A percentile compares a stretch with the other conserved stretches of the same genome.
phyloP scores from a whole-genome alignment of 2,113 vertebrate species.

The Podocnemis expansa region DNA sequence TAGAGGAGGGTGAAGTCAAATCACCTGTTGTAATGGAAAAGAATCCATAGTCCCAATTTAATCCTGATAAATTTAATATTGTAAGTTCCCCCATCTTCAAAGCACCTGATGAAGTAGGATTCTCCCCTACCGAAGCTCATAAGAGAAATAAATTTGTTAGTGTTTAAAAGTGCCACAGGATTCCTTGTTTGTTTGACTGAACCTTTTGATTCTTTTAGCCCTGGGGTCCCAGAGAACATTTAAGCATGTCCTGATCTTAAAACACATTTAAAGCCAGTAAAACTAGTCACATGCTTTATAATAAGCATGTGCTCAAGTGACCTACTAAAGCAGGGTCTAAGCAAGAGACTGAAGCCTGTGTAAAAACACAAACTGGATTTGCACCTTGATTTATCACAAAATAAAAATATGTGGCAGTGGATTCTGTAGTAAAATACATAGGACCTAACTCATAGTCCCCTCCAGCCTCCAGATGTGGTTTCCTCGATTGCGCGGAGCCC shows the following conservation, averaged over 20 bases:
- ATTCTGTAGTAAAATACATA: not conserved
- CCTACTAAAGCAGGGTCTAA: not conserved
- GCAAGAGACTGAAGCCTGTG: not conserved
- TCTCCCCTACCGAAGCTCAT: too few relatives aligned
- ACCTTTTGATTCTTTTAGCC: not conserved
- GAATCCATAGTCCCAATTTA: too few relatives aligned
- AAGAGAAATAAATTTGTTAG: too few relatives aligned
- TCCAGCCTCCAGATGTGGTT: not conserved
- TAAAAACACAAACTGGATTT: not conserved
- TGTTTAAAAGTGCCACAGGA: too few relatives aligned
- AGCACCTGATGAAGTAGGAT: too few relatives aligned
- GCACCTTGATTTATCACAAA: not conserved
- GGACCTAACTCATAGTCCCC: not conserved
- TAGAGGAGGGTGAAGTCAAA: too few relatives aligned
- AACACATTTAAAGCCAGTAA: not conserved
- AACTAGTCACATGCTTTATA: not conserved
- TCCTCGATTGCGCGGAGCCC: not conserved
- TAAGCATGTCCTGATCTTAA: not conserved
- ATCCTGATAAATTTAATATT: too few relatives aligned
- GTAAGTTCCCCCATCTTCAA: too few relatives aligned
- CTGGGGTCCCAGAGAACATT: not conserved
- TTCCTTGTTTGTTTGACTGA: too few relatives aligned
- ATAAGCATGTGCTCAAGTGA: not conserved
- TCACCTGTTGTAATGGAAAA: too few relatives aligned
- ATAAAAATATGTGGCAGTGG: not conserved